Base-by-base conservation (phyloP, 2,797 vertebrate genomes). In the Pipistrellus nathusii region DNA sequence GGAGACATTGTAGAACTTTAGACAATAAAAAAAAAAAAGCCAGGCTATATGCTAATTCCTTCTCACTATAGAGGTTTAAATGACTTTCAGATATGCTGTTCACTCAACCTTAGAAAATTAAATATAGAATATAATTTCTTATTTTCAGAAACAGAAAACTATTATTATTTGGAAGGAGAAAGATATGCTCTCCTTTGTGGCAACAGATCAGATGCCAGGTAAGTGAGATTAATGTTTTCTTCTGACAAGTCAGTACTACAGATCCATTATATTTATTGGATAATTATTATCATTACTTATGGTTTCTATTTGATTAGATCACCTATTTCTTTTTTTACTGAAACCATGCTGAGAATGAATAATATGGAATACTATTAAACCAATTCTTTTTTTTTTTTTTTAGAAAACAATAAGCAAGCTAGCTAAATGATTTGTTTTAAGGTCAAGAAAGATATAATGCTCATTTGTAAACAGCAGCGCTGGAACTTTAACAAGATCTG, bases 141-240 rank as follows among this genome's bases (percentile, higher is more conserved):
- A 17, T 95, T 85, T 97, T 84, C 85, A 97, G 96, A 96, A 95
- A 92, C 76, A 86, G 91, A 90, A 51, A 96, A 90, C 41, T 97
- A 96, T 94, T 97, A 97, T 78, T 96, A 96, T 73, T 81, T 97
- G 82, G 96, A 97, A 88, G 98, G 92, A 57, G 97, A 97, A 91
- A 96, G 32, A 35, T 97, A 98, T 94, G 97, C 99, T 68, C 95
- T 99, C 68, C 98, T 99, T 82, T 99, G 99, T 97, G 99, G 99
- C 84, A 98, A 96, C 13, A 87, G 89, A 92, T 98, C 93, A 93
- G 98, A 96, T 90, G 98, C 98, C 82, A 98, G 99, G 99, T 99
- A 98, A 98, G 98, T 93, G 51, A 15, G 15, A 0, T 27, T 69
- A 38, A 44, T 30, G 6, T 80, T 92, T 88, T 90, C 13, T 32